These are phyloP conservation scores for Antennarius striatus DNA, from an alignment of 2,113 vertebrate species.

Conservation along the genomic window DNA sequence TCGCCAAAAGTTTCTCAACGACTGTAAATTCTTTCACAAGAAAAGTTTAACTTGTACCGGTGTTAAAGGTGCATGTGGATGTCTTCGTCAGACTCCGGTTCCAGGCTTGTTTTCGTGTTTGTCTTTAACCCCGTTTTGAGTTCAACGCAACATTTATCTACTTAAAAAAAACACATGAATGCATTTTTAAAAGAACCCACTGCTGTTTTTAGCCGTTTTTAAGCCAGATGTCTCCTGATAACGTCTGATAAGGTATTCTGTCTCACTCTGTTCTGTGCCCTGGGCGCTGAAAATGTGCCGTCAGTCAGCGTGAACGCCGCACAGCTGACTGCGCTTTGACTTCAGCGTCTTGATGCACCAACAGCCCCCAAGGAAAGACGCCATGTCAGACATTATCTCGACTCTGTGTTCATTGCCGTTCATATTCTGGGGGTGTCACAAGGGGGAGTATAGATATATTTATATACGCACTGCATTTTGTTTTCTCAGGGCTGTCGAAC, in stretches of 20 bases:
- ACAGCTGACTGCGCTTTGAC: conserved; percentile 15
- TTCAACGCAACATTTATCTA: no score
- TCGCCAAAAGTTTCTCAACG: no score
- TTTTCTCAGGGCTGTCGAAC: conserved; percentile 1
- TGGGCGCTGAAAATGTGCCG: background rate
- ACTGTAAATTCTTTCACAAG: no score
- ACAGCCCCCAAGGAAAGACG: conserved; percentile 6
- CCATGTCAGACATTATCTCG: conserved; percentile 13
- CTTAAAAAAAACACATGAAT: background rate
- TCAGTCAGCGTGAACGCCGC: background rate
- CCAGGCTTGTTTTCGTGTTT: no score
- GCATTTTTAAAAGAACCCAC: background rate
- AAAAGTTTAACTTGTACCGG: no score
- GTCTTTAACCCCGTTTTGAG: no score
- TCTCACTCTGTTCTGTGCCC: background rate
- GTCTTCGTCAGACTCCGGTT: no score
- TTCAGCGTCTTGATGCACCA: conserved; percentile 31
- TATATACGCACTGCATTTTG: background rate
- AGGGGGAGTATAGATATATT: no score
- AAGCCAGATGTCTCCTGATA: background rate
- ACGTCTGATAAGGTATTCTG: background rate
- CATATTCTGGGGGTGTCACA: background rate
- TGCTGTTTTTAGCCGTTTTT: background rate
- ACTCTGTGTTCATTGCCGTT: conserved; percentile 1
- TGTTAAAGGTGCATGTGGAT: no score